Base-by-base conservation (phyloP, 1,140 invertebrate genomes). In the Matsumurasca onukii region DNA sequence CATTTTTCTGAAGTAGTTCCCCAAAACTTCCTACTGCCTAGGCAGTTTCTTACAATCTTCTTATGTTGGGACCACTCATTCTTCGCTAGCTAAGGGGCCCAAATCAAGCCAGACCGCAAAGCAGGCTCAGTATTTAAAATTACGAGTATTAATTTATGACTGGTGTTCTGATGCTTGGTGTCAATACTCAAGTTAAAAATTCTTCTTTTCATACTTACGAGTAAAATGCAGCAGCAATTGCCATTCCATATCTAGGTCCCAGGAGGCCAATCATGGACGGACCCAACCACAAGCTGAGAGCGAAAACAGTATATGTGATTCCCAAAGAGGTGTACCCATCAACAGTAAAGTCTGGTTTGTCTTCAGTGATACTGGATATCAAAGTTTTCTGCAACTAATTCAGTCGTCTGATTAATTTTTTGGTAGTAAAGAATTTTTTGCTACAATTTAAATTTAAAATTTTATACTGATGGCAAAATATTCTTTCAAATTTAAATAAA, bases 231-330 rank as follows among this genome's bases (percentile, higher is more conserved):
- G 86, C 89, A 2, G 95, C 95, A 25, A 91, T 81, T 13, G 97
- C 76, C 88, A 98, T 97, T 0, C 93, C 88, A 0, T 89, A 81
- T 69, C 93, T 87, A 0, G 95, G 89, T 0, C 94, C 94, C 0
- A 90, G 88, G 64, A 94, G 78, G 49, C 88, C 88, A 62, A 98
- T 90, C 70, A 93, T 85, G 0, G 95, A 95, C 0, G 97, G 96
- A 0, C 95, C 92, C 75, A 94, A 76, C 95, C 95, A 98, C 77
- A 98, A 97, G 76, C 88, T 91, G 2, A 93, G 77, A 0, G 94
- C 91, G 75, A 98, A 91, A 0, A 91, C 88, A 0, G 88, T 87
- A 78, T 98, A 98, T 72, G 98, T 92, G 73, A 98, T 90, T 3
- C 92, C 91, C 74, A 97, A 82, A 72, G 92, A 95, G 0, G 85